Conservation (phyloP, 2,113 vertebrate species). For the Ginglymostoma cirratum region DNA sequence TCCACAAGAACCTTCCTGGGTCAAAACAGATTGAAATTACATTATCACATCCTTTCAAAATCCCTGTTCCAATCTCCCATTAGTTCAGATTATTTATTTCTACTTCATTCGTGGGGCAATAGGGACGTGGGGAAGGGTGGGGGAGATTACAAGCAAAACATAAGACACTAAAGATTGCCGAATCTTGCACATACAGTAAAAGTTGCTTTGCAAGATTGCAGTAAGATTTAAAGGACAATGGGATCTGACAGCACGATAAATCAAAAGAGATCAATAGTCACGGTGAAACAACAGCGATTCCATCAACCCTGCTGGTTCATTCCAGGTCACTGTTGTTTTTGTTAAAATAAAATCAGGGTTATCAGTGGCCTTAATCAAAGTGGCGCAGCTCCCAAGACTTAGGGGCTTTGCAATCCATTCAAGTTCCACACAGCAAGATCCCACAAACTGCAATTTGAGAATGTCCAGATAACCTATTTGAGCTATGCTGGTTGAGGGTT, state of each 20-base stretch:
- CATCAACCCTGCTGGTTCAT: neutral
- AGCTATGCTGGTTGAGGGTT: neutral
- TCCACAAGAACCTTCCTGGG: neutral
- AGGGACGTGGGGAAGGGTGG: neutral
- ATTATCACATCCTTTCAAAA: neutral
- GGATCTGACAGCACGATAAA: neutral
- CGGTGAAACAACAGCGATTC: neutral
- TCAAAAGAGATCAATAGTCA: neutral
- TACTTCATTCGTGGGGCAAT: neutral
- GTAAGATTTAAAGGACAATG: neutral
- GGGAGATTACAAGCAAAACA: no score
- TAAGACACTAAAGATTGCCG: neutral
- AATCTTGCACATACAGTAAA: neutral
- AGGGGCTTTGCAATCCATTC: neutral
- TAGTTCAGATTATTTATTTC: conserved; percentile 11
- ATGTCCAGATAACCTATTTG: neutral
- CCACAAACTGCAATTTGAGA: neutral
- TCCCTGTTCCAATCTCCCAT: neutral
- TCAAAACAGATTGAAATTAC: neutral
- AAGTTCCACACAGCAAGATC: neutral
- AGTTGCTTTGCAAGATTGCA: neutral
- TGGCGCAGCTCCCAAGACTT: neutral
- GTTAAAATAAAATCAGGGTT: neutral
- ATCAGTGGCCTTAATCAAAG: neutral
- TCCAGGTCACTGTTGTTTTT: neutral